phyloP scores from a whole-genome alignment of 2,888 invertebrate genomes.

The Hemistola chrysoprasaria region DNA sequence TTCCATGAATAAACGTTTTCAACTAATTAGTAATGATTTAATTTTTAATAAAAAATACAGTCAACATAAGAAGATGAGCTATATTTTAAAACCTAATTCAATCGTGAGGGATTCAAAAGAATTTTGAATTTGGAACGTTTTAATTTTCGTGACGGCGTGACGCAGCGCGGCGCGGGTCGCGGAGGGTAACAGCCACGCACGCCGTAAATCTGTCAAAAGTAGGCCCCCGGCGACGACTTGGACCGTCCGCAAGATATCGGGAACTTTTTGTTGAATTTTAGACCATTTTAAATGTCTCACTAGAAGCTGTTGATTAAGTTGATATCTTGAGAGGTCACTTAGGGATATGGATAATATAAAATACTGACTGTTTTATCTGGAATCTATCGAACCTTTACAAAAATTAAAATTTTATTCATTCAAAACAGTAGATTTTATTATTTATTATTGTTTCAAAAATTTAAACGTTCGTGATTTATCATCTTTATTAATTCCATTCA shows the following conservation, averaged over 20 bases:
- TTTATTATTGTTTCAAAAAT: no score
- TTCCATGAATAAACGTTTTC: no score
- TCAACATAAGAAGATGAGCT: conserved; percentile 34
- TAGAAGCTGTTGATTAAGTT: not conserved
- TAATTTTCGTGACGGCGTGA: conserved; percentile 59
- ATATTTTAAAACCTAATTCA: conserved; percentile 42
- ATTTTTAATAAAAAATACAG: conserved; percentile 4
- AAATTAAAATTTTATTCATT: no score
- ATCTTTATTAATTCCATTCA: no score
- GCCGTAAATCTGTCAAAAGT: conserved; percentile 73
- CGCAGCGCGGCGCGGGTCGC: conserved; percentile 34
- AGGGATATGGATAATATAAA: no score
- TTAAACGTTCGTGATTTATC: no score
- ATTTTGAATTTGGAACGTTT: conserved; percentile 59
- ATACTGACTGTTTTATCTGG: no score
- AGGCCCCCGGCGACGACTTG: conserved; percentile 62
- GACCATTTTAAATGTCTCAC: conserved; percentile 18
- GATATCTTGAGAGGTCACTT: conserved; percentile 1
- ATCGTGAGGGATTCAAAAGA: conserved; percentile 51
- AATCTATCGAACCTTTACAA: no score
- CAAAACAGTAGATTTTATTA: no score
- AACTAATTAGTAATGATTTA: no score
- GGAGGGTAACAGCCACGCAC: conserved; percentile 59
- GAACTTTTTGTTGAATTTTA: conserved; percentile 37
- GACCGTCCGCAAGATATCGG: conserved; percentile 53